A percentile compares a stretch with the other conserved stretches of the same genome.
Conservation (phyloP, 2,797 vertebrate species). For the Melanotaenia pygmaea region DNA sequence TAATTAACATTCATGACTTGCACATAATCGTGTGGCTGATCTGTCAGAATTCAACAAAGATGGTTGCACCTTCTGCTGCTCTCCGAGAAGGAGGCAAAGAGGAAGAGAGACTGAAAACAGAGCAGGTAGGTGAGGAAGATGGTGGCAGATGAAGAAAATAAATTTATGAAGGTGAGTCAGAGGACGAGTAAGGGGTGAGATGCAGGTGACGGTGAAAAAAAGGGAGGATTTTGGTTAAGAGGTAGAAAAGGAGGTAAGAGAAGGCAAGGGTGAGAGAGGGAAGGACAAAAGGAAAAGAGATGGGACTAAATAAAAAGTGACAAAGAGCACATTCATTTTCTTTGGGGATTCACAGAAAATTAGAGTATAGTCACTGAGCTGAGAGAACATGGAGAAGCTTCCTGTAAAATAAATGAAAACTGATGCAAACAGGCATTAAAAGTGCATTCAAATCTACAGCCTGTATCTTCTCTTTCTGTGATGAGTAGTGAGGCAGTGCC, state of each 20-base stretch:
- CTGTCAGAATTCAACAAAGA: conserved; percentile 25
- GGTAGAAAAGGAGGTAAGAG: not conserved
- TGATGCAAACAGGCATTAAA: not conserved
- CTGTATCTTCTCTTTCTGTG: not conserved
- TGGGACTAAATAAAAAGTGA: no score
- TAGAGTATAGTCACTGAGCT: not conserved
- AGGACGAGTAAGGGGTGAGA: conserved; percentile 4
- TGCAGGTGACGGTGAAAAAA: not conserved
- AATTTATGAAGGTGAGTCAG: conserved; percentile 12
- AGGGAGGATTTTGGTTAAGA: not conserved
- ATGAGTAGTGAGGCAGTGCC: not conserved
- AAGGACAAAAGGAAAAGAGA: not conserved
- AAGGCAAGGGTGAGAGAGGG: not conserved
- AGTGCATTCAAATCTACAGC: not conserved
- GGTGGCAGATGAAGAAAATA: conserved; percentile 10
- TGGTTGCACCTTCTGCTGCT: conserved; percentile 14
- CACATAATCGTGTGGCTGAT: conserved; percentile 4
- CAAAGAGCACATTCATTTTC: not conserved
- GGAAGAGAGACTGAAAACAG: not conserved
- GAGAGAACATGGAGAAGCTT: conserved; percentile 12
- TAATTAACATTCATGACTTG: conserved; percentile 29
- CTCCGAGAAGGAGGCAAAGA: not conserved
- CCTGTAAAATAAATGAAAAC: not conserved
- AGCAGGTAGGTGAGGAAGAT: not conserved
- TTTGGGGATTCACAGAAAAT: not conserved